A percentile compares a stretch with the other conserved stretches of the same genome.
These are phyloP conservation scores for Stegophylla sp. DNA, from an alignment of 2,888 invertebrate species.

Conservation along the genomic window DNA sequence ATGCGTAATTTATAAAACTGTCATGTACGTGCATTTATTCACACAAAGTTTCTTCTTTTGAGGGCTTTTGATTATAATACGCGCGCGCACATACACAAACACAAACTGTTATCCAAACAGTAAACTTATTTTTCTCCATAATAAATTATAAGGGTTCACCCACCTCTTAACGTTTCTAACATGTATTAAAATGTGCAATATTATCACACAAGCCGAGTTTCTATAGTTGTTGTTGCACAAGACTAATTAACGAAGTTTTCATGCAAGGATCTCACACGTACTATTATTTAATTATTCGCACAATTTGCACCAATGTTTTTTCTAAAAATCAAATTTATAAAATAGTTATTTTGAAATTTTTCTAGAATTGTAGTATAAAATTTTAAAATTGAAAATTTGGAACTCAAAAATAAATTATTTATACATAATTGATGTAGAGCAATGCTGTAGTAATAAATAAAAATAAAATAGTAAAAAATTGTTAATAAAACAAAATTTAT, in stretches of 20 bases:
- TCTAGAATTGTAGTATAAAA: neutral
- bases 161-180: neutral
- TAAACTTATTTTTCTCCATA: constrained; percentile 13
- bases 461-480: no score
- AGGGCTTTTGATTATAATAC: neutral
- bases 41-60: constrained; percentile 16
- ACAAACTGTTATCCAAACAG: constrained; percentile 4
- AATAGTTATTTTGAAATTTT: neutral
- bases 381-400: neutral
- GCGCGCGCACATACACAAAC: neutral
- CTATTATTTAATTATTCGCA: no score
- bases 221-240: neutral
- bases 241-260: constrained; percentile 35
- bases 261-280: neutral
- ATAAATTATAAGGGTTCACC: constrained; percentile 5
- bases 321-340: no score
- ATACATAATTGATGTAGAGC: no score
- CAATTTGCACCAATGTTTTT: no score
- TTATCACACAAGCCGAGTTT: neutral
- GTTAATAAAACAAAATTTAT: no score
- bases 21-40: neutral
- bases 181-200: neutral
- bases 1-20: neutral
- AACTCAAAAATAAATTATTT: no score
- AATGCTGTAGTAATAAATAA: no score